Conservation (phyloP, 1,140 invertebrate species). For the Megalopta genalis region DNA sequence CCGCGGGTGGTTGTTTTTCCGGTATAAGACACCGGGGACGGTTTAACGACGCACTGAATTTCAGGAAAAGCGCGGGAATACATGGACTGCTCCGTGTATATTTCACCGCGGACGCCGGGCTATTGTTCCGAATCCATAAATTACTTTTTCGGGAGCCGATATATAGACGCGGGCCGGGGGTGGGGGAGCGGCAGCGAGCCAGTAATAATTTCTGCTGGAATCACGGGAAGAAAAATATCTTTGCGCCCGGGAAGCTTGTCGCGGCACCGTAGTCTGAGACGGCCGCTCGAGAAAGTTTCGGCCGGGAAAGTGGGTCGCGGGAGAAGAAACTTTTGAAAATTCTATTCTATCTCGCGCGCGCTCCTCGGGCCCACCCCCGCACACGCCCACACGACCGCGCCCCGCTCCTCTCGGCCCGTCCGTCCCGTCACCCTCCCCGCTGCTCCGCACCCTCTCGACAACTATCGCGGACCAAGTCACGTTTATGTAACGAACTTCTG, state of each 20-base stretch:
- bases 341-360: conserved; percentile 33
- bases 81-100: conserved; percentile 17
- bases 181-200: not conserved
- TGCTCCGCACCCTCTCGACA: too few relatives aligned
- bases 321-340: conserved; percentile 55
- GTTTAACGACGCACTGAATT: conserved; percentile 27
- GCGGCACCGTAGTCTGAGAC: conserved; percentile 16
- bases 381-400: not conserved
- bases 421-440: not conserved
- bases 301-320: conserved; percentile 37
- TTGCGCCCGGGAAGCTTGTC: conserved; percentile 35
- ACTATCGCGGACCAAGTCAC: not conserved
- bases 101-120: conserved; percentile 18
- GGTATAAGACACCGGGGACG: conserved; percentile 21
- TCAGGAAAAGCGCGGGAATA: not conserved
- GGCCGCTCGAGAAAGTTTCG: conserved; percentile 42
- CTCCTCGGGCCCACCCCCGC: not conserved
- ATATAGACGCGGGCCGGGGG: not conserved
- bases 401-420: not conserved
- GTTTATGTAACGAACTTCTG: conserved; percentile 22
- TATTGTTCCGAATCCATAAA: conserved; percentile 53
- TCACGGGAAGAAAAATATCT: conserved; percentile 53
- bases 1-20: conserved; percentile 25
- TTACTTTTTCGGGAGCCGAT: conserved; percentile 41
- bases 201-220: conserved; percentile 51